These are phyloP conservation scores for Helicoverpa zea DNA, from an alignment of 1,140 invertebrate species.

Conservation along the genomic window DNA sequence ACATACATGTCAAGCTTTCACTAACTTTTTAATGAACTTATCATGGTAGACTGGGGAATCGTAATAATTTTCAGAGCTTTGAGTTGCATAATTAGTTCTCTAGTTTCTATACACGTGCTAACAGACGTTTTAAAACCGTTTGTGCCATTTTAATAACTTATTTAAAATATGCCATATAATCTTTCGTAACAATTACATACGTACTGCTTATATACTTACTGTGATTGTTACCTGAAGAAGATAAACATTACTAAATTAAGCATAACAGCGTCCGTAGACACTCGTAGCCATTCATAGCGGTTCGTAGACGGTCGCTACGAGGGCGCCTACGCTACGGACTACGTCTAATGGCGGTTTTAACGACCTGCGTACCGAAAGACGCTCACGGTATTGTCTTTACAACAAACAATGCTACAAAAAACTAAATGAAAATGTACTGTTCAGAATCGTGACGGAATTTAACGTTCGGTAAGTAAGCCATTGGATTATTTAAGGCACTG, in stretches of 20 bases:
- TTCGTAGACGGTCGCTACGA: neutral
- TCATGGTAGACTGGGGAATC: neutral
- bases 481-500: too few species aligned
- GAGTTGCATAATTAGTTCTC: neutral
- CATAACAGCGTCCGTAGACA: conserved; percentile 7
- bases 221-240: neutral
- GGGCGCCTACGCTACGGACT: neutral
- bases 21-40: conserved; percentile 36
- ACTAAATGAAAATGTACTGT: neutral
- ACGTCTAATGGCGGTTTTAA: neutral
- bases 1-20: conserved; percentile 11
- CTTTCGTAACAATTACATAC: too few species aligned
- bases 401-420: neutral
- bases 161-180: too few species aligned
- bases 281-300: neutral
- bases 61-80: neutral
- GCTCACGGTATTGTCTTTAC: neutral
- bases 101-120: neutral
- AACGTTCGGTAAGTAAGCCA: neutral
- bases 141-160: too few species aligned
- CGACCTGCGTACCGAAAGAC: neutral
- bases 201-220: neutral
- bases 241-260: conserved; percentile 33
- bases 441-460: neutral
- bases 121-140: too few species aligned